Base-by-base conservation (phyloP, 53 echinoderm and acorn worm species). In the Holothuria scabra region DNA sequence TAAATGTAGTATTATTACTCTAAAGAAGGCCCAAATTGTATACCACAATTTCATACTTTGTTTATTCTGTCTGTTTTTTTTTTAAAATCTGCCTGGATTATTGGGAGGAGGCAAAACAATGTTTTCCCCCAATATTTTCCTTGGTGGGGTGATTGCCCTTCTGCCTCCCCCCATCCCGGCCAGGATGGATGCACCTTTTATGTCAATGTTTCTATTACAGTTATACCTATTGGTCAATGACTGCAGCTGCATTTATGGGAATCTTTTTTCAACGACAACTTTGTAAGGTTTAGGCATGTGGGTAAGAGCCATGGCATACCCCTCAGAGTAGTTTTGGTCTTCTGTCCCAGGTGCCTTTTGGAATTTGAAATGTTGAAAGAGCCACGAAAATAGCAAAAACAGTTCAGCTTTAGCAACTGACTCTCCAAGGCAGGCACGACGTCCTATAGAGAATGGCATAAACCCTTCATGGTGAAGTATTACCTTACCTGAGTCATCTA, bases 341-440 rank as follows among this genome's bases (percentile, higher is more conserved):
- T 87, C 86, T 46, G 20, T 48, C 10, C 92, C 92, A 38, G 89
- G 92, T 61, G 76, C 69, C 38, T 83, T 86, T 31, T 66, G 66
- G 46, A 92, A 78, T 28, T 64, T 84, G 86, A 83, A 92, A 46
- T 89, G 76, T 66, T 89, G 68, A 11, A 92, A 89, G 20, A 92
- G 70, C 86, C 89, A 89, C 0, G 63, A 41, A 41, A 89, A 89
- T 16, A 92, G 78, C 0, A 92, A 83, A 32, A 89, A 92, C 46
- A 89, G 28, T 49, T 92, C 86, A 56, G 86, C 89, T 66, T 89
- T 89, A 8, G 89, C 92, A 22, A 91, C 46, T 24, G 85, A 74
- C 56, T 92, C 89, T 19, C 92, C 92, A 49, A 92, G 76, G 56
- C 92, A 92, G 49, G 81, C 85, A 31, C 92, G 85, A 30, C 86